These are phyloP conservation scores for Drosophila melanica DNA, from an alignment of 1,140 invertebrate species.

Conservation along the genomic window DNA sequence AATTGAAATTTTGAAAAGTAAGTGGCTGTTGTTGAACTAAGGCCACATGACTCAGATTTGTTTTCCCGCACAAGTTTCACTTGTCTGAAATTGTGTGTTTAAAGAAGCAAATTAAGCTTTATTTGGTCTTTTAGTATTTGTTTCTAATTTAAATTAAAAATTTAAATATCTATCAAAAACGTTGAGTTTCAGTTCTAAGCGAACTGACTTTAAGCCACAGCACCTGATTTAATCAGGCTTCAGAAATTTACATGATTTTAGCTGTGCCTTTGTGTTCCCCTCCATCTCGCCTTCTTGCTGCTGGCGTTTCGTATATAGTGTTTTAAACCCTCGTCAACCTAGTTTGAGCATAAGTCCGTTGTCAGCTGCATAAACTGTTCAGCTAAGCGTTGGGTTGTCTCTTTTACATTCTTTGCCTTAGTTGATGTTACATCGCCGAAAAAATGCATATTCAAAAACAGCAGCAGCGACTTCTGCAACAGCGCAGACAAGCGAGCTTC, in stretches of 20 bases:
- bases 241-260: background rate
- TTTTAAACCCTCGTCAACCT: constrained; percentile 30
- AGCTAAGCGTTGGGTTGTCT: constrained; percentile 6
- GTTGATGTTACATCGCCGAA: no score
- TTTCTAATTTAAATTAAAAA: no score
- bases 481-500: constrained; percentile 15
- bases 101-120: no score
- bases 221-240: constrained; percentile 5
- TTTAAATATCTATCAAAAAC: background rate
- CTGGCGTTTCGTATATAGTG: constrained; percentile 2
- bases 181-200: background rate
- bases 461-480: constrained; percentile 9
- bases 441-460: constrained; percentile 39
- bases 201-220: background rate
- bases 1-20: constrained; percentile 67
- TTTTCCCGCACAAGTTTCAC: constrained; percentile 14
- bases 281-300: background rate
- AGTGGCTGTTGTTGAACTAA: background rate
- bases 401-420: background rate
- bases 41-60: background rate
- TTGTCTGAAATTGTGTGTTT: background rate
- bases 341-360: constrained; percentile 27
- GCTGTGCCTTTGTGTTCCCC: background rate
- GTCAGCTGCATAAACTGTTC: constrained; percentile 34
- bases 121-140: no score